These are phyloP conservation scores for Panopea generosa DNA, from an alignment of 2,888 invertebrate species.

Conservation along the genomic window DNA sequence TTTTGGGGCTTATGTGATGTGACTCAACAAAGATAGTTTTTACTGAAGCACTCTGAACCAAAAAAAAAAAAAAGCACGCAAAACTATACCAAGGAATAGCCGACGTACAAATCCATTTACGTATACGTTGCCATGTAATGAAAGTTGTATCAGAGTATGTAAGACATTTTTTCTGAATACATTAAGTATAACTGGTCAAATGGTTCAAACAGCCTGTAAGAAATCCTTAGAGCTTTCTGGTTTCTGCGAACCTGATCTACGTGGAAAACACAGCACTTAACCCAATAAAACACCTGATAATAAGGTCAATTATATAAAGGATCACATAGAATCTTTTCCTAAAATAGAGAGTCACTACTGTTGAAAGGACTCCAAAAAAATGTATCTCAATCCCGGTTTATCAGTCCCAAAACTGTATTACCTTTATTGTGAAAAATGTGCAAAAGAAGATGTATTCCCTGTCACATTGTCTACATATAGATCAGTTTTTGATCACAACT, in stretches of 20 bases:
- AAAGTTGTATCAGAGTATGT: constrained; percentile 6
- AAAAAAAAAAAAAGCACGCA: constrained; percentile 16
- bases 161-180: constrained; percentile 36
- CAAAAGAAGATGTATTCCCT: neutral
- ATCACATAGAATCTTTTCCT: constrained; percentile 33
- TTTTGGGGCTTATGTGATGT: constrained; percentile 16
- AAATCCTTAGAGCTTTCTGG: constrained; percentile 11
- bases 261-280: constrained; percentile 10
- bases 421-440: constrained; percentile 36
- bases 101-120: constrained; percentile 17
- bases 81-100: neutral
- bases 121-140: constrained; percentile 15
- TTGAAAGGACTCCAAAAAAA: constrained; percentile 26
- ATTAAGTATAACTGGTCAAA: constrained; percentile 25
- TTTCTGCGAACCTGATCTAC: neutral
- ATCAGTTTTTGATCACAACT: constrained; percentile 25
- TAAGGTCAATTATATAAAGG: constrained; percentile 2
- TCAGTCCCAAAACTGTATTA: constrained; percentile 35
- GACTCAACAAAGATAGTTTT: constrained; percentile 22
- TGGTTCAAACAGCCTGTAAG: constrained; percentile 11
- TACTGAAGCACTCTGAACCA: constrained; percentile 12
- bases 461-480: constrained; percentile 23
- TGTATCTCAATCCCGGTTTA: constrained; percentile 29
- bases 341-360: constrained; percentile 36
- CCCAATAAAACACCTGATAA: constrained; percentile 28